Base-by-base conservation (phyloP, 53 echinoderm and acorn worm genomes). In the Henricia sp. region DNA sequence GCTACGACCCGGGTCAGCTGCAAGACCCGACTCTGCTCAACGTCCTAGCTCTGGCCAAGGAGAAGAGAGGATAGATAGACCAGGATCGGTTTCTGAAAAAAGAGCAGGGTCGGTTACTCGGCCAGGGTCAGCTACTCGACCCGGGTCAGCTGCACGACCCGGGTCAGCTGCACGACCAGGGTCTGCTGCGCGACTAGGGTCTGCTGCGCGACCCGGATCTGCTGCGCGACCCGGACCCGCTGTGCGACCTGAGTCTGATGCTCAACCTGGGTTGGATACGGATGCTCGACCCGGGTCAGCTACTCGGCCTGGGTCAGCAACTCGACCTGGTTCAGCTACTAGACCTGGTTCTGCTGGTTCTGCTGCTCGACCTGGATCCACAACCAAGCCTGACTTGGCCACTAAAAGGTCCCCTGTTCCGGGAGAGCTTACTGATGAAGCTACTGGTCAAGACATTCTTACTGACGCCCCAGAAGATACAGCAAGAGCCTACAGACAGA, bases 321-420 rank as follows among this genome's bases (percentile, higher is more conserved):
- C 51, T 17, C 67, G 84, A 68, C 68, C 52, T 24, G 38, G 11
- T 52, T 62, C 83, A 17, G 36, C 52, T 2, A 83, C 68, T 25
- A 87, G 76, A 52, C 87, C n/a, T n/a, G n/a, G n/a, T n/a, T n/a
- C n/a, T n/a, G n/a, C 87, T 39, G 88, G 82, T 26, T 83, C 88
- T 46, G 88, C 70, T 25, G 71, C 70, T 17, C 78, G 87, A 43
- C 77, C 55, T 5, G 70, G 52, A 35, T 80, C 87, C 40, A 69
- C 68, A 26, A 68, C 37, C 12, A 68, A 70, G 58, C 56, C 37
- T n/a, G 37, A 9, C 52, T 50, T 57, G 10, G 14, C 55, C 21
- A 75, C 56, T 26, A 78, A 48, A 48, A 40, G 44, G 30, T 78
- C 78, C 41, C 78, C 54, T 14, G 12, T 60, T 6, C 25, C 63